A percentile compares a stretch with the other conserved stretches of the same genome.
phyloP scores from a whole-genome alignment of 2,797 vertebrate species.

The Epinephelus coioides region DNA sequence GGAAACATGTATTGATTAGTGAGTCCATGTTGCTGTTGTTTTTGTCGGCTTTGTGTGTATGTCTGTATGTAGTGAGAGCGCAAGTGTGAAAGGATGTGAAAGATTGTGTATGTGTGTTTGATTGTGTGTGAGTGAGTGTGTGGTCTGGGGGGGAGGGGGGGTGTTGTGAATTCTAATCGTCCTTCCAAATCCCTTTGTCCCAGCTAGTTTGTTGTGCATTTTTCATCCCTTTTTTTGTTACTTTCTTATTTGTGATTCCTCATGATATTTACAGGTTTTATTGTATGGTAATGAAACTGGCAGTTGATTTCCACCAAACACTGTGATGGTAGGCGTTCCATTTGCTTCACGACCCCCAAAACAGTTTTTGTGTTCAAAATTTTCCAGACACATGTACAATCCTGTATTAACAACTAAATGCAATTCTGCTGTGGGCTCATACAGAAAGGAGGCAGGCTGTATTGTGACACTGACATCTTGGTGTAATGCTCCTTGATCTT shows the following conservation, averaged over 20 bases:
- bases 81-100: conserved; percentile 63
- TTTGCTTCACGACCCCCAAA: conserved; percentile 78
- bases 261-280: conserved; percentile 89
- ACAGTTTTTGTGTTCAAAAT: conserved; percentile 63
- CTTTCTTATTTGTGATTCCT: conserved; percentile 86
- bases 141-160: conserved; percentile 69
- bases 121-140: conserved; percentile 61
- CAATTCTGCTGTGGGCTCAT: conserved; percentile 96
- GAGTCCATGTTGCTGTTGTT: conserved; percentile 84
- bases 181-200: conserved; percentile 87
- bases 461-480: conserved; percentile 92
- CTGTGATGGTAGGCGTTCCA: conserved; percentile 91
- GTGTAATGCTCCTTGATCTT: conserved; percentile 81
- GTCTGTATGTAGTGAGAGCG: conserved; percentile 70
- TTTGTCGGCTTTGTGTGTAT: conserved; percentile 76
- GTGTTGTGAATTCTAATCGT: conserved; percentile 86
- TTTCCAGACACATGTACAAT: conserved; percentile 74
- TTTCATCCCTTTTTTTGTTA: conserved; percentile 79
- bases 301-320: conserved; percentile 95
- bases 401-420: conserved; percentile 81
- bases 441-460: conserved; percentile 95
- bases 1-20: conserved; percentile 87
- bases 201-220: conserved; percentile 86
- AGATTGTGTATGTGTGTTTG: conserved; percentile 59
- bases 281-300: conserved; percentile 89